Conservation (phyloP, 1,140 invertebrate species). For the Drosophila saltans region DNA sequence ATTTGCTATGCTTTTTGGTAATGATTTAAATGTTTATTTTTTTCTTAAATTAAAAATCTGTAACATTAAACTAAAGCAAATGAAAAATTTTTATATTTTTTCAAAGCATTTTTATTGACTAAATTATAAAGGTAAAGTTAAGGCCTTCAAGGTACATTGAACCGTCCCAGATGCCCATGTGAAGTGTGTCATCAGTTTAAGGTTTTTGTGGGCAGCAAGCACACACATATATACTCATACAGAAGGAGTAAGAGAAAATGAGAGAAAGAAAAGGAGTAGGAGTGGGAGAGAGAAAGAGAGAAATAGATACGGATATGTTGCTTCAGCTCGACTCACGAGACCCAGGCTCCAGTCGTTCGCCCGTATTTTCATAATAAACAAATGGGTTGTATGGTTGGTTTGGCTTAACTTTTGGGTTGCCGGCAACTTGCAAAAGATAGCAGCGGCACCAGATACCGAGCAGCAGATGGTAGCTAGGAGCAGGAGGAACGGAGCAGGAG, state of each 20-base stretch:
- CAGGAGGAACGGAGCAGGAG: background rate
- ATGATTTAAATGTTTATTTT: too few species aligned
- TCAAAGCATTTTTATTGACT: too few species aligned
- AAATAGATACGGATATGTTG: constrained; percentile 14
- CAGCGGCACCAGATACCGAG: constrained; percentile 34
- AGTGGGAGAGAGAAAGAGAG: background rate
- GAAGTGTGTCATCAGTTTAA: constrained; percentile 82
- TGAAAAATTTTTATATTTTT: too few species aligned
- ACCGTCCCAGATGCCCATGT: constrained; percentile 44
- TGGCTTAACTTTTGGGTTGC: constrained; percentile 77
- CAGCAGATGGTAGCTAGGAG: constrained; percentile 34
- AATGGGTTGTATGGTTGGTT: constrained; percentile 75
- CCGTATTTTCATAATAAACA: constrained; percentile 79
- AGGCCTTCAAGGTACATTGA: background rate
- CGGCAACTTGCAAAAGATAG: constrained; percentile 60
- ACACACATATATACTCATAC: constrained; percentile 12
- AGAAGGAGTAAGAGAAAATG: background rate
- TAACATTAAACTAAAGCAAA: too few species aligned
- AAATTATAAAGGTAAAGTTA: background rate
- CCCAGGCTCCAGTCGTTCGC: constrained; percentile 16
- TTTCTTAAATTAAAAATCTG: too few species aligned
- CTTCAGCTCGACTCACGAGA: constrained; percentile 28
- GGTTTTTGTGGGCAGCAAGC: constrained; percentile 74
- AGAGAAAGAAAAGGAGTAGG: constrained; percentile 1
- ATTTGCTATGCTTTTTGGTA: too few species aligned